Evolutionary conservation across 2,113 vertebrate genomes (phyloP), one percentile per base, ranked within the genome.

Genomic region (Albula goreensis): DNA sequence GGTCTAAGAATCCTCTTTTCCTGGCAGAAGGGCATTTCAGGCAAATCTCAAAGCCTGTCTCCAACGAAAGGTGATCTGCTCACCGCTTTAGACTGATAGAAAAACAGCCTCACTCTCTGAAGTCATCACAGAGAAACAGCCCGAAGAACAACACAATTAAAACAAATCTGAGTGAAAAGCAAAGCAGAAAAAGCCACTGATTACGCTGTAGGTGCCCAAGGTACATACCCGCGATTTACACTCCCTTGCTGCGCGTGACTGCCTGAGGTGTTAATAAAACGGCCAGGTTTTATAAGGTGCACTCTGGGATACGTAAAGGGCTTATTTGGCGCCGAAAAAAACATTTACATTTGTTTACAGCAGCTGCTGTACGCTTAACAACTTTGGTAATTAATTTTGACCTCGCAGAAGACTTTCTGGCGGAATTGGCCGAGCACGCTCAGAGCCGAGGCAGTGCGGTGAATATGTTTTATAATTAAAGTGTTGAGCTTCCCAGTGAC

Each of bases 331-430:
- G 92, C 90, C 78, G 63, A 17, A 92, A 92, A 93, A 93, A 91
- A 86, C 90, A 93, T 93, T 94, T 93, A 90, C 89, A 89, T 94
- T 93, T 95, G 93, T 95, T 94, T 94, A 94, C 93, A 93, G 90
- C 92, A 94, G 91, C 93, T 93, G 93, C 91, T 93, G 90, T 93
- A 89, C 92, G 90, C 92, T 93, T 91, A 94, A 91, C 91, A 92
- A 91, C 90, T 92, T 91, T 85, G 88, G 89, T 94, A 94, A 94
- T 96, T 94, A 93, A 93, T 93, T 94, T 93, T 92, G 93, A 94
- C 93, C 93, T 88, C 92, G 90, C 89, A 90, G 82, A 93, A 92
- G 87, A 89, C 90, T 88, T 90, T 89, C 31, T 86, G 81, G 87
- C 88, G 84, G 84, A 87, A 88, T 79, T 89, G 89, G 31, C 86